phyloP scores from a whole-genome alignment of 2,888 invertebrate genomes.

The Tryphoninae sp. region DNA sequence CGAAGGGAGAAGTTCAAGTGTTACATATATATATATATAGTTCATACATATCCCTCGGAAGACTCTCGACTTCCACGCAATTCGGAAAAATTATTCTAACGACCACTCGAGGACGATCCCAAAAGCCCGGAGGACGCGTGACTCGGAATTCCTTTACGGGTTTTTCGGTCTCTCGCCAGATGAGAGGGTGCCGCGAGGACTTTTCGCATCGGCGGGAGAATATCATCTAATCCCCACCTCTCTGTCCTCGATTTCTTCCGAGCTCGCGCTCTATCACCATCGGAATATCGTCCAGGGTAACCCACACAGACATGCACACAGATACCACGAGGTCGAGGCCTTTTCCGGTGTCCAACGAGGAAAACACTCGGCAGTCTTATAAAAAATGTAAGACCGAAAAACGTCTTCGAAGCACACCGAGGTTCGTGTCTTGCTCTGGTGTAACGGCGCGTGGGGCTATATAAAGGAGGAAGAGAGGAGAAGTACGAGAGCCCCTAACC shows the following conservation, averaged over 20 bases:
- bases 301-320: neutral
- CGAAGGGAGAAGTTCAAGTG: slow-evolving; percentile 26
- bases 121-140: slow-evolving; percentile 59
- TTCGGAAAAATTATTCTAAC: slow-evolving; percentile 66
- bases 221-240: slow-evolving; percentile 9
- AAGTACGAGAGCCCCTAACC: slow-evolving; percentile 40
- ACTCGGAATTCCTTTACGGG: slow-evolving; percentile 64
- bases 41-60: slow-evolving; percentile 18
- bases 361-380: slow-evolving; percentile 62
- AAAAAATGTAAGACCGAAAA: slow-evolving; percentile 67
- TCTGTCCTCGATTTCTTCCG: slow-evolving; percentile 10
- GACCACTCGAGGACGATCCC: slow-evolving; percentile 61
- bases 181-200: slow-evolving; percentile 45
- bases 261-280: slow-evolving; percentile 19
- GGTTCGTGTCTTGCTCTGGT: slow-evolving; percentile 26
- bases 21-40: neutral
- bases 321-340: slow-evolving; percentile 36
- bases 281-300: slow-evolving; percentile 53
- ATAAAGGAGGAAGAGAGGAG: slow-evolving; percentile 32
- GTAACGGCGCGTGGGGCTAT: slow-evolving; percentile 24
- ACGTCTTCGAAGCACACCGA: slow-evolving; percentile 67
- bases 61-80: slow-evolving; percentile 58
- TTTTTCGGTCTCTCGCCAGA: slow-evolving; percentile 55
- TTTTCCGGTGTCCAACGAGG: slow-evolving; percentile 46
- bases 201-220: slow-evolving; percentile 37